These are phyloP conservation scores for Aurelia aurita complex sp. Pacific DNA, from an alignment of 30 jellyfish, hydroid and myxozoan genomes.

Conservation along the genomic window DNA sequence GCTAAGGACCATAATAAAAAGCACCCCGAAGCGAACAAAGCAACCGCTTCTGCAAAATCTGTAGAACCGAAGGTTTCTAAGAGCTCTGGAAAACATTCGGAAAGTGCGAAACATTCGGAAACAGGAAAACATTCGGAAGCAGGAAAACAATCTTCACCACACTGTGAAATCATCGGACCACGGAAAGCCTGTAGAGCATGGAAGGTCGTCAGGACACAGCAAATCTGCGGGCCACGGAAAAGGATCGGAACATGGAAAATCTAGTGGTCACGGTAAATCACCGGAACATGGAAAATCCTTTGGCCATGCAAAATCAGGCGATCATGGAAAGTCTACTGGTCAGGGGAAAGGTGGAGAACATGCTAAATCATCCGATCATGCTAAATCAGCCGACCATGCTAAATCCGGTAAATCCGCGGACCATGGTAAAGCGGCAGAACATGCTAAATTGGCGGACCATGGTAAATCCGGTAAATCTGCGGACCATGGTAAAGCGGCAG, in stretches of 20 bases:
- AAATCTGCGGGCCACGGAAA: slow-evolving; percentile 5
- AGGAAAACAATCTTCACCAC: slow-evolving; percentile 5
- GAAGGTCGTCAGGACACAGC: slow-evolving; percentile 3
- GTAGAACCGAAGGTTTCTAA: slow-evolving; percentile 21
- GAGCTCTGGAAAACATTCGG: slow-evolving; percentile 20
- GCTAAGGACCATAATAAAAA: slow-evolving; percentile 29
- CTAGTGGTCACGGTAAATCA: slow-evolving; percentile 3
- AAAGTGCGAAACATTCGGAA: background rate
- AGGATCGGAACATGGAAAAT: slow-evolving; percentile 10
- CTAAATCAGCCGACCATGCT: slow-evolving; percentile 1
- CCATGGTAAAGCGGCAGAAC: background rate
- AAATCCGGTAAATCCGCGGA: background rate
- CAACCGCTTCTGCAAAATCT: slow-evolving; percentile 12
- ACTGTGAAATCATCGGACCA: background rate
- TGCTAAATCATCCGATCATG: background rate
- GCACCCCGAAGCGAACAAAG: slow-evolving; percentile 6
- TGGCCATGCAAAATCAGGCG: slow-evolving; percentile 4
- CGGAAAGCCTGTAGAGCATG: slow-evolving; percentile 9
- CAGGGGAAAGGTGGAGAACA: slow-evolving; percentile 10
- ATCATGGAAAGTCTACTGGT: background rate
- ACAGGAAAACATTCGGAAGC: background rate
- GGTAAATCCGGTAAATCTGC: background rate
- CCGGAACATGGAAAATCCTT: slow-evolving; percentile 9
- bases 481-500: background rate
- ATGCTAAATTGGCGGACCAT: background rate